Percentiles rank a stretch among this genome's conserved stretches.
phyloP scores from a whole-genome alignment of 2,888 invertebrate species.

The Tetranychus truncatus region DNA sequence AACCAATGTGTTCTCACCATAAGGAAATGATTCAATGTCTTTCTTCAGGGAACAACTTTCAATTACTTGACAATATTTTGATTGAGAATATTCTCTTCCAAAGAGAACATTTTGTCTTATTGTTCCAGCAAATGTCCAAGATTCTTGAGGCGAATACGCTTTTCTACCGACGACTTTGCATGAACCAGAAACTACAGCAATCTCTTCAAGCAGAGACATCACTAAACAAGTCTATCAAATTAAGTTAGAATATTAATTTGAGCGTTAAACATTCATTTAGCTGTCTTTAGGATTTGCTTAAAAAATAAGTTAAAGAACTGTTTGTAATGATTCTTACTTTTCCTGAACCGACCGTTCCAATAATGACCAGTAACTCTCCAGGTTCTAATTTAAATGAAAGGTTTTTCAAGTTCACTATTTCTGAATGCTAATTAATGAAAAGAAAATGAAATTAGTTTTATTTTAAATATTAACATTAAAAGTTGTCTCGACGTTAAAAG shows the following conservation, averaged over 20 bases:
- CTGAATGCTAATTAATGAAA: not conserved
- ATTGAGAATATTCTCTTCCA: not conserved
- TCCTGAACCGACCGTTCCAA: not conserved
- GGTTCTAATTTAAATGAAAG: not conserved
- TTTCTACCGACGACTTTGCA: not conserved
- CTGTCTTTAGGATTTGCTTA: no score
- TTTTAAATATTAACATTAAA: no score
- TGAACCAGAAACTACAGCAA: not conserved
- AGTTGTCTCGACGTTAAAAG: not conserved
- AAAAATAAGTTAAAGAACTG: no score
- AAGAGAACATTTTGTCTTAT: conserved; percentile 8
- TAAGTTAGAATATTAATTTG: no score
- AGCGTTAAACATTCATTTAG: no score
- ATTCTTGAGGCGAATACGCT: conserved; percentile 11
- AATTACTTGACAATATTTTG: not conserved
- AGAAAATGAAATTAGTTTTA: not conserved
- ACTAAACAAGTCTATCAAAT: not conserved
- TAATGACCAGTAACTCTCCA: not conserved
- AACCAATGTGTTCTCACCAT: conserved; percentile 38
- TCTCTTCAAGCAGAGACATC: not conserved
- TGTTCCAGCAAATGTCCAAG: conserved; percentile 6
- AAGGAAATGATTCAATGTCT: conserved; percentile 35
- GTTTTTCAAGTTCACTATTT: not conserved
- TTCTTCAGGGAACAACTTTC: conserved; percentile 31
- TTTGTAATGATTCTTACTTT: no score